Conservation (phyloP, 2,113 vertebrate genomes). For the Pelmatolapia mariae region DNA sequence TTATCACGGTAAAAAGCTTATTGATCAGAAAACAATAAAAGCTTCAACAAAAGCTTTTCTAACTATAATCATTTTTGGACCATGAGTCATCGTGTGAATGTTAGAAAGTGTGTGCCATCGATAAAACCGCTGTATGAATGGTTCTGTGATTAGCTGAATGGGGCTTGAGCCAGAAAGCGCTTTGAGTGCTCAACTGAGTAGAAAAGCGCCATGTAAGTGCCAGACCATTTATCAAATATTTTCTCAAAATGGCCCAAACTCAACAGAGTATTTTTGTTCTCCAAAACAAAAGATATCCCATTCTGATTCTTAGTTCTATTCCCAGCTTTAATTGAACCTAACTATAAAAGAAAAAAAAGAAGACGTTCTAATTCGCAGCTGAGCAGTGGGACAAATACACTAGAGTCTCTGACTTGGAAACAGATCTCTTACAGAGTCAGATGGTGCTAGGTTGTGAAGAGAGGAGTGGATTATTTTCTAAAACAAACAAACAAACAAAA, state of each 20-base stretch:
- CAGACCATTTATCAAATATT: not conserved
- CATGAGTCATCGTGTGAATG: not conserved
- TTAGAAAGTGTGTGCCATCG: not conserved
- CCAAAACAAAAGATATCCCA: not conserved
- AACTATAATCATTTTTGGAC: not conserved
- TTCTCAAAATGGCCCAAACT: not conserved
- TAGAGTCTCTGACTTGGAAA: not conserved
- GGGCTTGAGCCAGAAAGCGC: not conserved
- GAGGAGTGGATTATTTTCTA: not conserved
- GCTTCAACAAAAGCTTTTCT: not conserved
- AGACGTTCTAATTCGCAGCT: accelerated
- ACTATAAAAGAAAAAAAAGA: not conserved
- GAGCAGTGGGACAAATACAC: not conserved
- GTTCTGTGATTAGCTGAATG: not conserved
- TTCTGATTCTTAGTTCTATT: not conserved
- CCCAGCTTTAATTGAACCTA: not conserved
- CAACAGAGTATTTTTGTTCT: not conserved
- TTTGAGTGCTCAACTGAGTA: not conserved
- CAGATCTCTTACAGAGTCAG: not conserved
- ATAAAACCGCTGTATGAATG: not conserved
- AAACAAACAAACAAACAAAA: not conserved
- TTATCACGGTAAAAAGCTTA: not conserved
- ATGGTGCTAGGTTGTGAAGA: not conserved
- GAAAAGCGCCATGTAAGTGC: not conserved
- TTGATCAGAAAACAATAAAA: not conserved